phyloP scores from a whole-genome alignment of 1,140 invertebrate species.

The Planococcus citri region DNA sequence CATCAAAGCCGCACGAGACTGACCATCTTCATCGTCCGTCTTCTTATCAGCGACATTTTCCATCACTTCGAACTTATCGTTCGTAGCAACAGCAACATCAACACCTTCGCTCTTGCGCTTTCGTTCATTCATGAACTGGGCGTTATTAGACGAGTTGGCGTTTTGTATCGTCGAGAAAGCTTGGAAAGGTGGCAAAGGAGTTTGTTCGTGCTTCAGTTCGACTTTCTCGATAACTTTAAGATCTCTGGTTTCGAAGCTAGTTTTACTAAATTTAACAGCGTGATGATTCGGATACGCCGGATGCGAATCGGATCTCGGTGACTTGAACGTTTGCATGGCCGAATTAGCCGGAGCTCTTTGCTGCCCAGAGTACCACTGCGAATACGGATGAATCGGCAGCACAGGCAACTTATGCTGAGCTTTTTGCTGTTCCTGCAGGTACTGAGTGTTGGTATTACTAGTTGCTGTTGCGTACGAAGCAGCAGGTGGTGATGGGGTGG shows the following conservation, averaged over 20 bases:
- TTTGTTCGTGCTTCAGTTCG: not conserved
- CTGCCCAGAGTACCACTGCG: conserved; percentile 7
- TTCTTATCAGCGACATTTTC: not conserved
- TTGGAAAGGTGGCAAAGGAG: not conserved
- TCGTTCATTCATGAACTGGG: not conserved
- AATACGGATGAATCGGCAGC: conserved; percentile 25
- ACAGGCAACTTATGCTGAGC: conserved; percentile 9
- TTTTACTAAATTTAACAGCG: not conserved
- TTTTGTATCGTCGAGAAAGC: not conserved
- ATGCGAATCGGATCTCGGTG: not conserved
- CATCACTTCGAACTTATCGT: conserved; percentile 18
- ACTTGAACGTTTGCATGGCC: not conserved
- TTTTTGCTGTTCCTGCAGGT: not conserved
- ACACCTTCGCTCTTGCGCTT: not conserved
- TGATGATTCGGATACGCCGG: not conserved
- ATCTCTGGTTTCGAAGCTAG: not conserved
- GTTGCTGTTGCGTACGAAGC: not conserved
- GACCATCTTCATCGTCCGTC: not conserved
- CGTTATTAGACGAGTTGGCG: not conserved
- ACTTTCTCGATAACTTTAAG: conserved; percentile 6
- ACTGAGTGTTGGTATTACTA: not conserved
- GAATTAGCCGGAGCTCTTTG: not conserved
- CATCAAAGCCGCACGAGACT: conserved; percentile 30
- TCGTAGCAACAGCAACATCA: not conserved
- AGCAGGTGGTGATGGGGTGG: too few species aligned